These are phyloP conservation scores for Drosophila watanabei DNA, from an alignment of 1,140 invertebrate genomes.

Conservation along the genomic window DNA sequence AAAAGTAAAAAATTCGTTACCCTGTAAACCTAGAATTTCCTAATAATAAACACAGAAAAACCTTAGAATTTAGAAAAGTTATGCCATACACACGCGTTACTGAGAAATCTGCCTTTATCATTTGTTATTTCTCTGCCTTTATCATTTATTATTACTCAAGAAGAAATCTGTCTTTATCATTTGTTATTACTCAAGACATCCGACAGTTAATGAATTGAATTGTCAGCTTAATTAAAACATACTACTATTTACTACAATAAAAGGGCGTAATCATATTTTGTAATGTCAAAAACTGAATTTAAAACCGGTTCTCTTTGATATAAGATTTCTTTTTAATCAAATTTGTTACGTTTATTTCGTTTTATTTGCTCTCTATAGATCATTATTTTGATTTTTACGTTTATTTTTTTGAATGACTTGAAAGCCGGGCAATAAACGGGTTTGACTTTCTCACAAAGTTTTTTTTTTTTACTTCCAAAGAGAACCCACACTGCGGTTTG, in stretches of 20 bases:
- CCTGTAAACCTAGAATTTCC: neutral
- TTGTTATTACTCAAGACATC: neutral
- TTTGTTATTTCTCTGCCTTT: too few species aligned
- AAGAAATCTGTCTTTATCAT: too few species aligned
- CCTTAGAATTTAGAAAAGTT: neutral
- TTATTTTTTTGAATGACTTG: slow-evolving; percentile 14
- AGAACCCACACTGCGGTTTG: slow-evolving; percentile 6
- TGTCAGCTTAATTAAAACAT: neutral
- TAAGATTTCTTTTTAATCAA: slow-evolving; percentile 23
- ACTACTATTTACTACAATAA: neutral
- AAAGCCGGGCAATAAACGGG: slow-evolving; percentile 20
- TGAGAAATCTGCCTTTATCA: neutral
- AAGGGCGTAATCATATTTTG: neutral
- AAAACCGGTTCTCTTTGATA: slow-evolving; percentile 16
- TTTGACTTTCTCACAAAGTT: slow-evolving; percentile 19
- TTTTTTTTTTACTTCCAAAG: slow-evolving; percentile 6
- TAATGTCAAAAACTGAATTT: neutral
- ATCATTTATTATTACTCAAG: neutral
- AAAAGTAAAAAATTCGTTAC: too few species aligned
- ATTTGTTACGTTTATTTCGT: slow-evolving; percentile 10
- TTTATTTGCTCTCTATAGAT: neutral
- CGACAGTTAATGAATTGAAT: neutral
- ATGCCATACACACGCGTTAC: neutral
- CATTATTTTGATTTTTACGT: neutral
- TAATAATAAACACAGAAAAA: neutral